Conservation (phyloP, 2,888 invertebrate genomes). For the Melanophora roralis region DNA sequence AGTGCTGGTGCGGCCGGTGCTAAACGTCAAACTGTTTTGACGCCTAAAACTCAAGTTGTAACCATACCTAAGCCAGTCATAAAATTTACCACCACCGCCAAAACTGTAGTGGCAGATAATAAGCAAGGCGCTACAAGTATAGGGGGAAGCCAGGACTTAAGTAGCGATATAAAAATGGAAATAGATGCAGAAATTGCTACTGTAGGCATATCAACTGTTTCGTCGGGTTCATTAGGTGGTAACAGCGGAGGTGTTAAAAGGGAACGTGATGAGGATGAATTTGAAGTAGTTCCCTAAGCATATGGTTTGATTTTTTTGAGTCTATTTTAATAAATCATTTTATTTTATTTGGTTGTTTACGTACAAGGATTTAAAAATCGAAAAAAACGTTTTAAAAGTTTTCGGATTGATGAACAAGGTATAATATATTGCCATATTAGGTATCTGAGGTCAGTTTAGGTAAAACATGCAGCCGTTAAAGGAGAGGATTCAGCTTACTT, state of each 20-base stretch:
- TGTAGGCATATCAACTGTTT: conserved; percentile 68
- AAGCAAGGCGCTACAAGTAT: conserved; percentile 36
- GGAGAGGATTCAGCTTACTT: too few relatives aligned
- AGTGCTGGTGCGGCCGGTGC: conserved; percentile 62
- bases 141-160: conserved; percentile 52
- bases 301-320: background rate
- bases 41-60: conserved; percentile 82
- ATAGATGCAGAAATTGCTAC: conserved; percentile 77
- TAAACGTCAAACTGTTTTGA: conserved; percentile 73
- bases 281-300: conserved; percentile 70
- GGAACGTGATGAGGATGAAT: conserved; percentile 83
- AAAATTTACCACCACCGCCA: conserved; percentile 82
- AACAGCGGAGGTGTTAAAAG: conserved; percentile 78
- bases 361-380: too few relatives aligned
- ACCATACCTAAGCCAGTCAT: conserved; percentile 87
- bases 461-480: too few relatives aligned
- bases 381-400: too few relatives aligned
- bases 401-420: too few relatives aligned
- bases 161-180: conserved; percentile 80
- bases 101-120: conserved; percentile 67
- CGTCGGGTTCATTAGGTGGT: conserved; percentile 59
- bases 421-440: too few relatives aligned
- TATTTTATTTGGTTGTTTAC: too few relatives aligned
- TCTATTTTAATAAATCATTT: background rate
- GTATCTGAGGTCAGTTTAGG: too few relatives aligned